Base-by-base conservation (phyloP, 1,140 invertebrate species). In the Lineus longissimus region DNA sequence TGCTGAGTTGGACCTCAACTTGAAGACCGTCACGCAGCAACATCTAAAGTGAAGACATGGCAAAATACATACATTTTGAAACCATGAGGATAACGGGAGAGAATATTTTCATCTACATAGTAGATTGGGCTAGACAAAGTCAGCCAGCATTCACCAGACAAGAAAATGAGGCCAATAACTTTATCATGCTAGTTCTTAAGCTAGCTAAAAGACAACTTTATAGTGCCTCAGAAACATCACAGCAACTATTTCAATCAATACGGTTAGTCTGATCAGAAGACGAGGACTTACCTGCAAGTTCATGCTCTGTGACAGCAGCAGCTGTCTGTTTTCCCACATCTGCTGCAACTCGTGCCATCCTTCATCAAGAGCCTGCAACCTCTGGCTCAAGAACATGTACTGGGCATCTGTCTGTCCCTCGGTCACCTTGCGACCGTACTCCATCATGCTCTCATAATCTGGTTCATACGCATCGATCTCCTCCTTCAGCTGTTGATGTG, bases 311-410 rank as follows among this genome's bases (percentile, higher is more conserved):
- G 94, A 93, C 1, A 99, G 83, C 41, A 98, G 81, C 65, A 95
- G 90, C 81, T 98, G 95, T 55, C 96, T 83, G 83, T 98, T 98
- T 76, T 97, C 95, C 96, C 96, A 99, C 97, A 99, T 99, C 83
- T 98, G 93, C 72, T 97, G 91, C 55, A 99, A 83, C 77, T 99
- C 97, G 66, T 95, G 92, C 97, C 97, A 99, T 59, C 95, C 97
- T 85, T 98, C 95, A 81, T 97, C 93, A 41, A 99, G 82, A 0
- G 96, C 97, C 84, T 97, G 97, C 63, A 99, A 84, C 63, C 97
- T 87, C 82, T 97, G 95, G 58, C 94, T 86, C 70, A 98, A 83
- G 89, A 98, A 98, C 94, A 98, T 97, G 83, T 98, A 98, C 82
- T 99, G 96, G 59, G 96, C 94, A 84, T 99, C 97, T 15, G 79